Evolutionary conservation across 1,140 invertebrate genomes (phyloP).

Genomic region (Aphidius ervi): DNA sequence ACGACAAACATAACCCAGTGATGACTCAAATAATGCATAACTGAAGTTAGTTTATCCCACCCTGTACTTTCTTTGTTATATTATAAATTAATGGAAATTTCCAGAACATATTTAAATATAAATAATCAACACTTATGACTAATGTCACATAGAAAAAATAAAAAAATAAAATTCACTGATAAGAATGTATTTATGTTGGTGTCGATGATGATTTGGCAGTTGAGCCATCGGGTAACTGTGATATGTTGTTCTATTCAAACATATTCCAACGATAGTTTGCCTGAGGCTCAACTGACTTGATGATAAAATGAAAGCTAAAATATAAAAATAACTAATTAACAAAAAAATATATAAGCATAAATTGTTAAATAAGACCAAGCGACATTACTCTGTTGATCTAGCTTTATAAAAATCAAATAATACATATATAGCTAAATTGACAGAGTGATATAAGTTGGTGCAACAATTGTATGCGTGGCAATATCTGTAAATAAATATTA

Average conservation of each 20-base stretch:
- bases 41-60: slow-evolving; percentile 55
- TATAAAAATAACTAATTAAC: slow-evolving; percentile 2
- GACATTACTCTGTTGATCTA: slow-evolving; percentile 58
- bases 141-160: too few relatives aligned
- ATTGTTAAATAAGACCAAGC: slow-evolving; percentile 33
- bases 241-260: slow-evolving; percentile 40
- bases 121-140: background rate
- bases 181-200: too few relatives aligned
- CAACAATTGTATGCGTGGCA: too few relatives aligned
- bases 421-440: slow-evolving; percentile 62
- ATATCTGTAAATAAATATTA: too few relatives aligned
- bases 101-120: background rate
- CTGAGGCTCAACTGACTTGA: background rate
- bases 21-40: slow-evolving; percentile 49
- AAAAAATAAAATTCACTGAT: too few relatives aligned
- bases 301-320: background rate
- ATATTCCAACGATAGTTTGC: too few relatives aligned
- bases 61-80: slow-evolving; percentile 27
- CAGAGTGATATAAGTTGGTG: slow-evolving; percentile 54
- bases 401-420: slow-evolving; percentile 57
- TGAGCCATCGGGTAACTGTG: slow-evolving; percentile 53
- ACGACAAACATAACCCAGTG: slow-evolving; percentile 62
- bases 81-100: background rate
- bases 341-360: background rate
- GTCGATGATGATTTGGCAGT: slow-evolving; percentile 8